Evolutionary conservation across 2,113 vertebrate species (phyloP).

Genomic region (Nymphicus hollandicus): DNA sequence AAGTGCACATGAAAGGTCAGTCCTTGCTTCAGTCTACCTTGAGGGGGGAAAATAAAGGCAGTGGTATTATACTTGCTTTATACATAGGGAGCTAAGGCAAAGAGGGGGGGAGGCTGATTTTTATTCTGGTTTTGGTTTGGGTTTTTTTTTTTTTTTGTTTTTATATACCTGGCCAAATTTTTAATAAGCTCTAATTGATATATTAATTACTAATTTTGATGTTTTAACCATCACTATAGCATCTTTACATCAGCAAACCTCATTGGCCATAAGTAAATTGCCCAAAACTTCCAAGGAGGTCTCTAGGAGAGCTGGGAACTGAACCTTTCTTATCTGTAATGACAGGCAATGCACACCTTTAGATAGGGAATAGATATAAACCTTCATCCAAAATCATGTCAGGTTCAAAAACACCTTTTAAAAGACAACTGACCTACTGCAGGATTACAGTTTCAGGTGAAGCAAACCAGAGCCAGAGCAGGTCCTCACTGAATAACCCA

Average conservation of each 20-base stretch:
- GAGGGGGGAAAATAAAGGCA: neutral
- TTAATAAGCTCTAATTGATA: neutral
- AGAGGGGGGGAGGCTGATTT: neutral
- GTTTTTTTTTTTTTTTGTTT: neutral
- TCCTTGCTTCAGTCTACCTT: neutral
- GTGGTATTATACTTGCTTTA: neutral
- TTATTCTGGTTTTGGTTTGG: neutral
- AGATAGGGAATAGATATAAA: conserved; percentile 7
- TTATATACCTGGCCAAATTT: neutral
- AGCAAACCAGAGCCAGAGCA: conserved; percentile 8
- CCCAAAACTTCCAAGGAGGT: neutral
- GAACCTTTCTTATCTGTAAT: neutral
- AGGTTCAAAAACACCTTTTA: conserved; percentile 41
- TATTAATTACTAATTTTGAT: neutral
- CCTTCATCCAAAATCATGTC: conserved; percentile 37
- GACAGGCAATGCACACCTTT: neutral
- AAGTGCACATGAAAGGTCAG: neutral
- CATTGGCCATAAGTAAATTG: neutral
- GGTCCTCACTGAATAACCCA: conserved; percentile 42
- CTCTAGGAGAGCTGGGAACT: neutral
- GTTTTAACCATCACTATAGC: neutral
- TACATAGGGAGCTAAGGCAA: neutral
- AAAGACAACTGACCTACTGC: conserved; percentile 31
- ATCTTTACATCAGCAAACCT: neutral
- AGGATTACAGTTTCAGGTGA: conserved; percentile 32